Base-by-base conservation (phyloP, 2,113 vertebrate genomes). In the Actinemys pallida region DNA sequence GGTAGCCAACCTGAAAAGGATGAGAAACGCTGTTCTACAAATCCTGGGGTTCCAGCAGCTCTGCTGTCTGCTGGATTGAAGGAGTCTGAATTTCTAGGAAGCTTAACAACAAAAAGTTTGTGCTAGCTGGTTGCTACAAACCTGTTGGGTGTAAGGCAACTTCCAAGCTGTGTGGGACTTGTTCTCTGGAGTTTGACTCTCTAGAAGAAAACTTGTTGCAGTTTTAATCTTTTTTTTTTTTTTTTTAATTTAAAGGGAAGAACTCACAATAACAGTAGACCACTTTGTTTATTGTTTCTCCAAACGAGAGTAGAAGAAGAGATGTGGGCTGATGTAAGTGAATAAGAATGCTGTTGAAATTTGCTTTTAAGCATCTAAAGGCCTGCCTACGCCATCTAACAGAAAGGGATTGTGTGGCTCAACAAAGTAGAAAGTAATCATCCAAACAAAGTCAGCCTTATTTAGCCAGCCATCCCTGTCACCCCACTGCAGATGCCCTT, bases 251-350 rank as follows among this genome's bases (percentile, higher is more conserved):
- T 47, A 45, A 49, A 82, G 88, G 91, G 47, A 50, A 83, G 0
- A n/a, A 11, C 85, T 52, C 85, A 86, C 75, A 69, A 56, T 14
- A 98, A 98, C 98, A 98, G 94, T 96, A 97, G 95, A 59, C 29
- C 9, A 80, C 98, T 98, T 98, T 99, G 98, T 99, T 97, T 56
- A 98, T 98, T 98, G 98, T 98, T 98, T 95, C 78, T 84, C 75
- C 86, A 94, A 96, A 97, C 3, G 57, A 97, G 95, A 97, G 72
- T 75, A 94, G 96, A 98, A 91, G 93, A 87, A 1, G 27, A 96
- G 94, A 89, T 84, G 93, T 82, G 90, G 97, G 94, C 97, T 98
- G 98, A 98, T 98, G 98, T 98, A 97, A 98, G 97, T 89, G 72
- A 97, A 96, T 2, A 98, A 98, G 97, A 98, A 98, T 97, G 98